Evolutionary conservation across 2,888 invertebrate genomes (phyloP), one percentile per base, ranked within the genome.

Genomic region (Morpho helenor): DNA sequence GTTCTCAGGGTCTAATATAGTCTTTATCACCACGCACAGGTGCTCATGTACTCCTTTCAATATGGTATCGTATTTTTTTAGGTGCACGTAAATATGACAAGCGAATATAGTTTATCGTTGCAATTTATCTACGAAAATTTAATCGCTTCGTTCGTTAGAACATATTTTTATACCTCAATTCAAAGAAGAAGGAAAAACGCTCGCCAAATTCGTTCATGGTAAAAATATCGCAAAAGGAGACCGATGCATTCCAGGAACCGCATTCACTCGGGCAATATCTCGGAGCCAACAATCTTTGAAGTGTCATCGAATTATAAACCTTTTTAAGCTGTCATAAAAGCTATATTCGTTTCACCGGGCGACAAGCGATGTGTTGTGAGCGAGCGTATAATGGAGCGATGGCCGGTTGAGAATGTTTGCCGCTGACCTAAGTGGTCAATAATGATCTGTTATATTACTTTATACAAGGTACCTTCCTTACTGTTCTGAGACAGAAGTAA

Each of bases 331-430:
- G 48, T 51, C 63, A 68, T 77, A 69, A 72, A 69, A 68, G 65
- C 68, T 68, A 76, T 69, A 79, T 77, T 82, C 64, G 74, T 64
- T 65, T 71, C 78, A 55, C 54, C 57, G 44, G 63, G 40, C 47
- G 46, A 62, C 42, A 57, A 69, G 74, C 71, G 74, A 72, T 31
- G 31, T 31, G 31, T 31, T 31, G 31, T 31, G 31, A 31, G 31
- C 31, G 31, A 31, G 31, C 31, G 31, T 31, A 31, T 31, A 77
- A 76, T 76, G 75, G 77, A 83, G 82, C 87, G 87, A 82, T 87
- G 88, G 82, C 87, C 88, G 82, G 82, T 76, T 73, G 79, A 84
- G 87, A 88, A 89, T 88, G 87, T 87, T 86, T 82, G 84, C 84
- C 77, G 82, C 64, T 84, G 87, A 87, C 85, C 87, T 80, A 83